Percentiles rank a stretch among this genome's conserved stretches.
Conservation (phyloP, 2,113 vertebrate species). For the Andinoacara biseriatus region DNA sequence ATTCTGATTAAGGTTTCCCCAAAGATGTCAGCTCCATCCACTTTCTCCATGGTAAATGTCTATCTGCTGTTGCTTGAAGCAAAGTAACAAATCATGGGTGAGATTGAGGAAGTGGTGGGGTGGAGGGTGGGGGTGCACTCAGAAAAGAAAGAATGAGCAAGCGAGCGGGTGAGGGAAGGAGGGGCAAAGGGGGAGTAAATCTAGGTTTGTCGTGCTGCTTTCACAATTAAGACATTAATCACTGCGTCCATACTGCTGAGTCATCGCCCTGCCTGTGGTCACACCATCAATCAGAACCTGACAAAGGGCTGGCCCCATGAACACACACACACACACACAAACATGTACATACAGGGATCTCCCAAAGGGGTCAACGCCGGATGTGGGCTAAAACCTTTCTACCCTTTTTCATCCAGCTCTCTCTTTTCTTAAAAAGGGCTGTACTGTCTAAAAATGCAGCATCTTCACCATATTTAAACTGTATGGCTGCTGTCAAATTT, state of each 20-base stretch:
- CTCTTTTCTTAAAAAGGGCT: background rate
- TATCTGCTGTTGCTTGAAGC: slow-evolving; percentile 26
- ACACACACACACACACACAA: slow-evolving; percentile 45
- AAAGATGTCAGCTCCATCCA: background rate
- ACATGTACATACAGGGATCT: slow-evolving; percentile 17
- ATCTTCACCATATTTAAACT: background rate
- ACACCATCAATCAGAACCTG: slow-evolving; percentile 74
- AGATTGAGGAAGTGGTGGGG: background rate
- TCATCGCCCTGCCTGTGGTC: slow-evolving; percentile 71
- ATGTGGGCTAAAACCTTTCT: slow-evolving; percentile 11
- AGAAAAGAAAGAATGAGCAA: background rate
- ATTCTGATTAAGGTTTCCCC: background rate
- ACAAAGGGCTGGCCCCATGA: slow-evolving; percentile 41
- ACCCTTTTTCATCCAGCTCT: background rate
- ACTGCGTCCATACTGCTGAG: slow-evolving; percentile 72
- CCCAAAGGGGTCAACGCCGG: slow-evolving; percentile 43
- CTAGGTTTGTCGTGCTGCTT: slow-evolving; percentile 61
- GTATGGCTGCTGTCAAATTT: background rate
- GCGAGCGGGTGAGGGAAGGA: background rate
- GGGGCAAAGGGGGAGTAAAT: slow-evolving; percentile 44
- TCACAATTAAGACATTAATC: slow-evolving; percentile 82
- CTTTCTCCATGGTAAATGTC: slow-evolving; percentile 4
- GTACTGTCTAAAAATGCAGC: background rate
- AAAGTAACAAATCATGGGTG: slow-evolving; percentile 38
- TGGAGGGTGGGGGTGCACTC: background rate